Conservation (phyloP, 2,888 invertebrate genomes). For the Archips crataeganus region DNA sequence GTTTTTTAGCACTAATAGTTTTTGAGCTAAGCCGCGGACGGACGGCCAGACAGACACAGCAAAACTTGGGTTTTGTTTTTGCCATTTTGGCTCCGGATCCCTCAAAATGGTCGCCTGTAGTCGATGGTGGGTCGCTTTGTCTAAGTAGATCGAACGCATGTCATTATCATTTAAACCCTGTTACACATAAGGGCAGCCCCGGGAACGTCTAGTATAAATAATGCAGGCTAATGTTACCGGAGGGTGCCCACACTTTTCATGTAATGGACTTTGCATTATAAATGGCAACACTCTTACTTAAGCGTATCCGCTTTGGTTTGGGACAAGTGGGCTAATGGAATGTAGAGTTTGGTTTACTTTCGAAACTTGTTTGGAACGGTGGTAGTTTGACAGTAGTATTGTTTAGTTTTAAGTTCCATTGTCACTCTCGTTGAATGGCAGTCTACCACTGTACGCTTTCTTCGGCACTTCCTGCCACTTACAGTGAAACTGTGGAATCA, state of each 20-base stretch:
- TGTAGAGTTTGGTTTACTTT: background rate
- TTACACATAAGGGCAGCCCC: conserved; percentile 9
- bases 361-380: background rate
- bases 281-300: conserved; percentile 36
- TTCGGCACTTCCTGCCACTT: no score
- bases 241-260: conserved; percentile 28
- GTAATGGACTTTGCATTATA: conserved; percentile 35
- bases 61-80: no score
- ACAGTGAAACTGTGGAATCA: no score
- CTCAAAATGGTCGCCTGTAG: background rate
- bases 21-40: no score
- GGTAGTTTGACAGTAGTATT: background rate
- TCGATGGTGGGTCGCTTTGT: background rate
- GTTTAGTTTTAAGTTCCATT: background rate
- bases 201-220: conserved; percentile 27
- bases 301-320: conserved; percentile 27
- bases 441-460: no score
- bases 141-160: background rate
- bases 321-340: conserved; percentile 31
- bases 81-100: no score
- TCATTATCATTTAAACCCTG: conserved; percentile 10
- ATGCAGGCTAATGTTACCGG: conserved; percentile 24
- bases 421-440: no score
- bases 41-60: no score
- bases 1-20: no score